Evolutionary conservation across 2,797 vertebrate species (phyloP).

Genomic region (Danio albolineatus): DNA sequence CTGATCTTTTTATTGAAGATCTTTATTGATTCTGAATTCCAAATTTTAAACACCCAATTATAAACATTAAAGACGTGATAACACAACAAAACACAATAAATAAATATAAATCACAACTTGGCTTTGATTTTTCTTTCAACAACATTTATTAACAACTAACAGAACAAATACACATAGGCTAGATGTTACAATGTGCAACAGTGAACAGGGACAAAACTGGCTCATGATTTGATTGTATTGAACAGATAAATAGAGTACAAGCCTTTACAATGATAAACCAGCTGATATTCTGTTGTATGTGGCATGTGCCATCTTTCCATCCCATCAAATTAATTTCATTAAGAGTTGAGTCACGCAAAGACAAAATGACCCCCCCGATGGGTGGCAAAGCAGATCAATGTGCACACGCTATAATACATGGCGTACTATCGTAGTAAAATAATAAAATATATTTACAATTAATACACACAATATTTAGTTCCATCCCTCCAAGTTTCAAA

Average conservation of each 20-base stretch:
- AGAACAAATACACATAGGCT: conserved; percentile 63
- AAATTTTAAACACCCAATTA: neutral
- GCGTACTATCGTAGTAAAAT: conserved; percentile 44
- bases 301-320: neutral
- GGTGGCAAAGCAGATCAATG: conserved; percentile 7
- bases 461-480: conserved; percentile 43
- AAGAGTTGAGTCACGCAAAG: conserved; percentile 30
- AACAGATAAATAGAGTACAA: conserved; percentile 19
- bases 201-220: conserved; percentile 46
- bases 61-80: neutral
- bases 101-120: conserved; percentile 9
- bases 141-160: conserved; percentile 66
- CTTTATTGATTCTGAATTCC: neutral
- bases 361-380: neutral
- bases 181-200: conserved; percentile 71
- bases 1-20: too few relatives aligned
- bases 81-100: neutral
- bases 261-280: conserved; percentile 9
- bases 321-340: conserved; percentile 22
- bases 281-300: conserved; percentile 17
- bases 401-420: conserved; percentile 45
- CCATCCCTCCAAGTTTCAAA: conserved; percentile 40
- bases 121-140: conserved; percentile 33
- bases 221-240: conserved; percentile 33
- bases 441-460: conserved; percentile 48